Evolutionary conservation across 2,113 vertebrate genomes (phyloP).

Genomic region (Enhydra lutris): DNA sequence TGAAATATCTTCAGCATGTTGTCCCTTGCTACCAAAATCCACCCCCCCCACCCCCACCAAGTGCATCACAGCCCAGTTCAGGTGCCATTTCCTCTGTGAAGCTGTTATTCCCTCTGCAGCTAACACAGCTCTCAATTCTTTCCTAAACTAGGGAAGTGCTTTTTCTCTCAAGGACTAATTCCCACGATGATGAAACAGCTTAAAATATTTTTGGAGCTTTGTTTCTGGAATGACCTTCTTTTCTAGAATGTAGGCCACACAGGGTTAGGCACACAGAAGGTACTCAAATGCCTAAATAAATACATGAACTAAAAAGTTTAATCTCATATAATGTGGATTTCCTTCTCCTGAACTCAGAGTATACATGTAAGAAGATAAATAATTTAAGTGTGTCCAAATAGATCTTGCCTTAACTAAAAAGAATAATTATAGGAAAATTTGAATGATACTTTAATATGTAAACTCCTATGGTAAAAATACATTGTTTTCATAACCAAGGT

Average conservation of each 20-base stretch:
- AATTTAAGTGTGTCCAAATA: constrained; percentile 5
- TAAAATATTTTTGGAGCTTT: not conserved
- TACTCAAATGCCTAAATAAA: not conserved
- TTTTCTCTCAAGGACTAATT: not conserved
- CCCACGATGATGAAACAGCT: not conserved
- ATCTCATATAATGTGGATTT: not conserved
- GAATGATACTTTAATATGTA: not conserved
- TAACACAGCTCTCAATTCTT: not conserved
- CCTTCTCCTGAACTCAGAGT: not conserved
- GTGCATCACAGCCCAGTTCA: not conserved
- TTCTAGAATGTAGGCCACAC: not conserved
- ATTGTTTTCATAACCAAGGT: not conserved
- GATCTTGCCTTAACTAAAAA: constrained; percentile 20
- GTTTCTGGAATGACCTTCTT: not conserved
- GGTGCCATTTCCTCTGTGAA: not conserved
- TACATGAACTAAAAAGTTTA: not conserved
- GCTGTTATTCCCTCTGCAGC: not conserved
- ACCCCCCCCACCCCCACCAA: not conserved
- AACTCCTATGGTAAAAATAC: not conserved
- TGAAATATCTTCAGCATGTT: not conserved
- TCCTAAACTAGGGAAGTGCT: not conserved
- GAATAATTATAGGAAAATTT: not conserved
- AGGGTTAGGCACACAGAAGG: not conserved
- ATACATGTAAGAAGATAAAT: not conserved
- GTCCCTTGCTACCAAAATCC: not conserved